Base-by-base conservation (phyloP, 2,888 invertebrate species). In the Rhorus exstirpatorius region DNA sequence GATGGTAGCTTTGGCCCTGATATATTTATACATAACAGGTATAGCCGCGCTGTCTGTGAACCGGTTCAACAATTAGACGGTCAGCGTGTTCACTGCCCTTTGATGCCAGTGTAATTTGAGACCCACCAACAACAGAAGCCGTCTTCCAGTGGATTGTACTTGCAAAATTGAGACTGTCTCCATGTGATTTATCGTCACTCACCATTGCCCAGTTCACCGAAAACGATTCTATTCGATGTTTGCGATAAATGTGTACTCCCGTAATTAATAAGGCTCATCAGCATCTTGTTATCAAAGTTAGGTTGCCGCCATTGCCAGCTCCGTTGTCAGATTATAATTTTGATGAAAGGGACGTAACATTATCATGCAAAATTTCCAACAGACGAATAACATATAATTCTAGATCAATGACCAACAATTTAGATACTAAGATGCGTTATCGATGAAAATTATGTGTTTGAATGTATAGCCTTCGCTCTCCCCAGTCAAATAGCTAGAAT, bases 31-130 rank as follows among this genome's bases (percentile, higher is more conserved):
- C 46, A 51, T 78, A 74, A 70, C 74, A 61, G 67, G 71, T 75
- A 41, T n/a, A 60, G 26, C 12, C 51, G n/a, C 19, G 58, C 35
- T 8, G 72, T 10, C 49, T 49, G 17, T n/a, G 24, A 51, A 41
- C 70, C 58, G 31, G 65, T 49, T n/a, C 31, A 51, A 31, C 38
- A 49, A 58, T 72, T 31, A 44, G 12, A 67, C 26, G 41, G 55
- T 12, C 31, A 31, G 10, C 17, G 58, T 26, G 63, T 70, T 63
- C n/a, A 31, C 26, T 75, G 51, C 51, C 65, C 82, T 82, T 82
- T 82, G 82, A 82, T 70, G 38, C 49, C 70, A 44, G 17, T 58
- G 79, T 65, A 76, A 82, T 79, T 71, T 65, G 51, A 68, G 74
- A 68, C 19, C 61, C 78, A 68, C 72, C 78, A 68, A 58, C 71